Percentiles rank a stretch among this genome's conserved stretches.
phyloP scores from a whole-genome alignment of 1,140 invertebrate species.

The Apis laboriosa region DNA sequence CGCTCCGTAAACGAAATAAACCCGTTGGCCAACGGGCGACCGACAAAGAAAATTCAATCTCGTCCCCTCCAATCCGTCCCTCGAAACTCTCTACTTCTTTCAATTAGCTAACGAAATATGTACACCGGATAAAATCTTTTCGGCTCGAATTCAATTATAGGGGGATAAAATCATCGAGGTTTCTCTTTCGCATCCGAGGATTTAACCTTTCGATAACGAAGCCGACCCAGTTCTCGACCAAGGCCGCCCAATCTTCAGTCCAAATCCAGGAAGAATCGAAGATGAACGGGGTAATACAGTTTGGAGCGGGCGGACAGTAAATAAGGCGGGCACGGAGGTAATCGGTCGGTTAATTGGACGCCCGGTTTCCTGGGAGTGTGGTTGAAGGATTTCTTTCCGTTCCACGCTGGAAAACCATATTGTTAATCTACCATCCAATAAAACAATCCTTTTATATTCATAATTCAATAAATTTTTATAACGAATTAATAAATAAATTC shows the following conservation, averaged over 20 bases:
- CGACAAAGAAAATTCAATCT: background rate
- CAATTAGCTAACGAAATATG: constrained; percentile 10
- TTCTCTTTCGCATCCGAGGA: background rate
- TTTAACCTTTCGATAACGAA: constrained; percentile 20
- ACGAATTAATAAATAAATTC: no score
- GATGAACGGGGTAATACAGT: constrained; percentile 13
- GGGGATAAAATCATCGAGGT: background rate
- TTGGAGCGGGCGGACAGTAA: constrained; percentile 31
- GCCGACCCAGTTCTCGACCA: constrained; percentile 4
- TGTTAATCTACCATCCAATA: no score
- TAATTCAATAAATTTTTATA: no score
- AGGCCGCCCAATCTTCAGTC: background rate
- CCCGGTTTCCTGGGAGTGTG: background rate
- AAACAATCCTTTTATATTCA: no score
- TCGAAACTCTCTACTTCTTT: background rate
- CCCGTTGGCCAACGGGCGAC: background rate
- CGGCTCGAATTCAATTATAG: background rate
- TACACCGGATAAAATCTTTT: background rate
- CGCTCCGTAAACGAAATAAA: background rate
- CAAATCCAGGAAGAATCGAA: background rate
- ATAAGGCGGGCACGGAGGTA: constrained; percentile 30
- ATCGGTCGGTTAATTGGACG: constrained; percentile 55
- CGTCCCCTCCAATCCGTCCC: no score
- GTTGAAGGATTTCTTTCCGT: constrained; percentile 48
- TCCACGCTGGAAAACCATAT: constrained; percentile 32